These are phyloP conservation scores for Azemiops feae DNA, from an alignment of 2,113 vertebrate genomes.

Conservation along the genomic window DNA sequence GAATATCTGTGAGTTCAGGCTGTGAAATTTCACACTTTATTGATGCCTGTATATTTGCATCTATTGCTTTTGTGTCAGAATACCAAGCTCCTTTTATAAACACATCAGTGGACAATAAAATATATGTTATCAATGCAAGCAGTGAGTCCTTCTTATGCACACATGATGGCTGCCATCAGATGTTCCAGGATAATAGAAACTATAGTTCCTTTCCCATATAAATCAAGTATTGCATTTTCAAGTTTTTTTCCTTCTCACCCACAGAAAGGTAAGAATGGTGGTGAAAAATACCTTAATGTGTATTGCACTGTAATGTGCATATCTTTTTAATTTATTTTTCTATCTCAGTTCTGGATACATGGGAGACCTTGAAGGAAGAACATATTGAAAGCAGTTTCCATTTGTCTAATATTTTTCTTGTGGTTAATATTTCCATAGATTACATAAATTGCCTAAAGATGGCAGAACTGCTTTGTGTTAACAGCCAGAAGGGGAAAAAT, in stretches of 20 bases:
- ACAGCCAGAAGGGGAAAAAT: constrained; percentile 41
- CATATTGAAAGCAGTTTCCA: constrained; percentile 53
- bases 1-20: not conserved
- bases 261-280: constrained; percentile 69
- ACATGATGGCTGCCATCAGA: not conserved
- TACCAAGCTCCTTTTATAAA: constrained; percentile 6
- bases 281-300: constrained; percentile 35
- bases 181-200: constrained; percentile 20
- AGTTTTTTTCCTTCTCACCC: constrained; percentile 56
- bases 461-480: constrained; percentile 47
- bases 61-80: not conserved
- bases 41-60: not conserved
- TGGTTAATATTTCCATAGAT: constrained; percentile 56
- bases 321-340: constrained; percentile 55
- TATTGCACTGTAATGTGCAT: constrained; percentile 38
- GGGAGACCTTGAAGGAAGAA: constrained; percentile 59
- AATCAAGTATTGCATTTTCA: constrained; percentile 83
- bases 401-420: constrained; percentile 32
- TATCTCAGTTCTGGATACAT: constrained; percentile 57
- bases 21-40: constrained; percentile 34
- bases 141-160: constrained; percentile 37
- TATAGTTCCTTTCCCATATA: constrained; percentile 37
- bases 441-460: constrained; percentile 43
- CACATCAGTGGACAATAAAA: constrained; percentile 3
- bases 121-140: not conserved